These are phyloP conservation scores for Papilio machaon DNA, from an alignment of 1,140 invertebrate species.

Conservation along the genomic window DNA sequence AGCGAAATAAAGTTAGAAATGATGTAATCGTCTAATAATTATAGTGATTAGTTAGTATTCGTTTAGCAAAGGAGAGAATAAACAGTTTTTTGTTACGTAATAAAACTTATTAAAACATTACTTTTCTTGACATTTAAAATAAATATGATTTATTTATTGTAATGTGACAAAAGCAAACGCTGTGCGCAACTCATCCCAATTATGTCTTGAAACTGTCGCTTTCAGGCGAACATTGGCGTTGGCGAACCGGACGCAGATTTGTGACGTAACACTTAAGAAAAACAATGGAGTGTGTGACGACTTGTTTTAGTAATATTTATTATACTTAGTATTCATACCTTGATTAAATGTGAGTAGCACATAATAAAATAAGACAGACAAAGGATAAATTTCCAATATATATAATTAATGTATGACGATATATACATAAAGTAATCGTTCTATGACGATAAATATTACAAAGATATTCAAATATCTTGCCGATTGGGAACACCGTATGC, in stretches of 20 bases:
- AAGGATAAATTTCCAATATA: not conserved
- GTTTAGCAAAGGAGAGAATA: not conserved
- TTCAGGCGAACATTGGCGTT: constrained; percentile 30
- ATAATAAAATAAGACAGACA: not conserved
- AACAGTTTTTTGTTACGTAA: not conserved
- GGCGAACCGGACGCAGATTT: not conserved
- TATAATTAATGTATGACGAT: too few relatives aligned
- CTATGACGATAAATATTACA: too few relatives aligned
- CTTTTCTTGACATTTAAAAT: not conserved
- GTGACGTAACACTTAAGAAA: not conserved
- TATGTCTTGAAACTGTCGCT: constrained; percentile 42
- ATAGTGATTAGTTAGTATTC: too few relatives aligned
- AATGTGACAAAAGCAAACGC: constrained; percentile 44
- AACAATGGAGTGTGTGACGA: not conserved
- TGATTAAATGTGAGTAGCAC: too few relatives aligned
- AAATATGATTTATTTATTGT: constrained; percentile 1
- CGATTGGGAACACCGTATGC: too few relatives aligned
- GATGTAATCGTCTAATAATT: too few relatives aligned
- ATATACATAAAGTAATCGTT: too few relatives aligned
- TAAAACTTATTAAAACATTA: not conserved
- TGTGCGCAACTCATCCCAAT: constrained; percentile 26
- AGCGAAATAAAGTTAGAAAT: too few relatives aligned
- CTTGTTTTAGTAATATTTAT: not conserved
- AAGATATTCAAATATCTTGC: too few relatives aligned
- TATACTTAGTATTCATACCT: too few relatives aligned